Conservation (phyloP, 2,888 invertebrate species). For the Alcis repandata region DNA sequence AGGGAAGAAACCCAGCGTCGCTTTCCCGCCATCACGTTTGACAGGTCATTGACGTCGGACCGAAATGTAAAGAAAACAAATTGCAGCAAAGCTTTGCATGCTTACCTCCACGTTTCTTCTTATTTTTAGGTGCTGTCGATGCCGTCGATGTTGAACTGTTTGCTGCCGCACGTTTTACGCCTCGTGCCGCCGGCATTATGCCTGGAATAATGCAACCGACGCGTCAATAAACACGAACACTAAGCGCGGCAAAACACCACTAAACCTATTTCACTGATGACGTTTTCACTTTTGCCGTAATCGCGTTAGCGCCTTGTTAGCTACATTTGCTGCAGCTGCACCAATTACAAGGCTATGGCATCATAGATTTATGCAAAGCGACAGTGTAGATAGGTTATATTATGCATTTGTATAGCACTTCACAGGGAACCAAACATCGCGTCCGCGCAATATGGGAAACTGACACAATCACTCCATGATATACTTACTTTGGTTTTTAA, state of each 20-base stretch:
- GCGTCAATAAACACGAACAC: conserved; percentile 75
- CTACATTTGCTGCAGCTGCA: conserved; percentile 71
- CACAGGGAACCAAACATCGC: conserved; percentile 80
- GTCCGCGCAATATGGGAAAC: conserved; percentile 61
- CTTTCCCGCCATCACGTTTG: conserved; percentile 85
- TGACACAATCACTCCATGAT: conserved; percentile 49
- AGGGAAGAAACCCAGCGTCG: conserved; percentile 45
- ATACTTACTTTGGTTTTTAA: conserved; percentile 76
- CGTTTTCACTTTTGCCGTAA: conserved; percentile 76
- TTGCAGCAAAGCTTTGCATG: conserved; percentile 59
- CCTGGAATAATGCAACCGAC: conserved; percentile 82
- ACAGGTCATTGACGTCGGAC: conserved; percentile 84
- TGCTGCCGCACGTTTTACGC: conserved; percentile 82
- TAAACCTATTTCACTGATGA: conserved; percentile 65
- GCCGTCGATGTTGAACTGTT: conserved; percentile 72
- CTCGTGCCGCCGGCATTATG: conserved; percentile 85
- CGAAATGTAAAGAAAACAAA: conserved; percentile 83
- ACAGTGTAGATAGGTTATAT: conserved; percentile 79
- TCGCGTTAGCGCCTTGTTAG: conserved; percentile 71
- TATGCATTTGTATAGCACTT: conserved; percentile 83
- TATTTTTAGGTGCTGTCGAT: conserved; percentile 76
- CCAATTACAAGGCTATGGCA: conserved; percentile 78
- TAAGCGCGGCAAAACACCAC: conserved; percentile 74
- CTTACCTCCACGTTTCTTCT: conserved; percentile 84
- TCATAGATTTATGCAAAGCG: conserved; percentile 78